phyloP scores from a whole-genome alignment of 1,140 invertebrate genomes.

The Asobara japonica region DNA sequence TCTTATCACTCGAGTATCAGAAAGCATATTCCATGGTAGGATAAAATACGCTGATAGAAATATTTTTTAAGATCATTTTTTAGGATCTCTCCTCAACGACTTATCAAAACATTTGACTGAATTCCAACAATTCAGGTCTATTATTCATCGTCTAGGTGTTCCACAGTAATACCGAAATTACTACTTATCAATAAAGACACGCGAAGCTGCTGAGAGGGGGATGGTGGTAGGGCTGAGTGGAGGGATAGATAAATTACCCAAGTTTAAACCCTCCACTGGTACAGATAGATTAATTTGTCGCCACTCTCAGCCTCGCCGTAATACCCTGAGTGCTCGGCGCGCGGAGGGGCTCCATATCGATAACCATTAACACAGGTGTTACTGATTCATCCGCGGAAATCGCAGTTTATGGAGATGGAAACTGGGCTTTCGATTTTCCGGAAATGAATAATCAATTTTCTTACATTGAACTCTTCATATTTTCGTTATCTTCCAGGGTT shows the following conservation, averaged over 20 bases:
- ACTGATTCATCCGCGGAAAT: background rate
- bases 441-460: background rate
- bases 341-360: background rate
- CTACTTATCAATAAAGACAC: background rate
- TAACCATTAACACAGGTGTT: background rate
- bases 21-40: too few species aligned
- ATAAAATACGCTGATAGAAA: too few species aligned
- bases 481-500: background rate
- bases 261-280: background rate
- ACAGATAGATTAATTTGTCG: background rate
- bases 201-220: background rate
- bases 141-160: too few species aligned
- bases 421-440: background rate
- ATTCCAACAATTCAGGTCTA: too few species aligned
- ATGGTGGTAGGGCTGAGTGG: too few species aligned
- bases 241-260: background rate
- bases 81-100: too few species aligned
- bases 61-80: too few species aligned
- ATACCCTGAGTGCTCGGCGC: background rate
- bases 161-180: background rate
- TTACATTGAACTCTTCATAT: background rate
- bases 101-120: too few species aligned
- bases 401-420: background rate
- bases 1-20: too few species aligned
- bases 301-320: background rate